Evolutionary conservation across 2,888 invertebrate genomes (phyloP).

Genomic region (Eilema griseolum): DNA sequence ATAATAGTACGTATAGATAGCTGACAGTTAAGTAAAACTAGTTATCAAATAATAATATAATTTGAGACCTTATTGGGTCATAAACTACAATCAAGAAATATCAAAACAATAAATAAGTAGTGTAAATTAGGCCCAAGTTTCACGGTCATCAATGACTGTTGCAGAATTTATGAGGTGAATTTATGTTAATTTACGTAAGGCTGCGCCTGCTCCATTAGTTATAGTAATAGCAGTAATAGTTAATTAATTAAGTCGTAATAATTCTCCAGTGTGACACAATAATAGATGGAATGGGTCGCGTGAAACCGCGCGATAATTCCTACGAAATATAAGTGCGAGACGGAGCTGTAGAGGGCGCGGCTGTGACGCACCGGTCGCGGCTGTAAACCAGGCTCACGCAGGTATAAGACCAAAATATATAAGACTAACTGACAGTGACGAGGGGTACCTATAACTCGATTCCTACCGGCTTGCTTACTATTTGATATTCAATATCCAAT

Average conservation of each 20-base stretch:
- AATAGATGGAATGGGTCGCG: slow-evolving; percentile 41
- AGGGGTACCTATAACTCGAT: no score
- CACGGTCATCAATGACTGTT: neutral
- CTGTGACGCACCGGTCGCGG: slow-evolving; percentile 37
- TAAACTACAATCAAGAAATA: neutral
- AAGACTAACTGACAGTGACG: neutral
- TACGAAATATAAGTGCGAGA: slow-evolving; percentile 39
- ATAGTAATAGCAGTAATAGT: slow-evolving; percentile 44
- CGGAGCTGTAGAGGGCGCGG: slow-evolving; percentile 41
- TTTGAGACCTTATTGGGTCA: neutral
- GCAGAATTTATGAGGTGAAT: slow-evolving; percentile 29
- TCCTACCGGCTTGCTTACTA: no score
- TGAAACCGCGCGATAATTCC: slow-evolving; percentile 46
- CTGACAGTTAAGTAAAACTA: neutral
- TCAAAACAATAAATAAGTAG: neutral
- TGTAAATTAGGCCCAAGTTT: neutral
- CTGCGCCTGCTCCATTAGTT: slow-evolving; percentile 9
- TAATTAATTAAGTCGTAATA: slow-evolving; percentile 44
- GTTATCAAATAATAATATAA: neutral
- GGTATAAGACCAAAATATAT: neutral
- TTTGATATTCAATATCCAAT: no score
- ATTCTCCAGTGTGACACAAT: slow-evolving; percentile 37
- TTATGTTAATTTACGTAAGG: slow-evolving; percentile 33
- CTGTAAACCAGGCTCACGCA: neutral
- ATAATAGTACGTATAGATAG: no score